phyloP scores from a whole-genome alignment of 2,888 invertebrate genomes.

The Ptilodon capucinus region DNA sequence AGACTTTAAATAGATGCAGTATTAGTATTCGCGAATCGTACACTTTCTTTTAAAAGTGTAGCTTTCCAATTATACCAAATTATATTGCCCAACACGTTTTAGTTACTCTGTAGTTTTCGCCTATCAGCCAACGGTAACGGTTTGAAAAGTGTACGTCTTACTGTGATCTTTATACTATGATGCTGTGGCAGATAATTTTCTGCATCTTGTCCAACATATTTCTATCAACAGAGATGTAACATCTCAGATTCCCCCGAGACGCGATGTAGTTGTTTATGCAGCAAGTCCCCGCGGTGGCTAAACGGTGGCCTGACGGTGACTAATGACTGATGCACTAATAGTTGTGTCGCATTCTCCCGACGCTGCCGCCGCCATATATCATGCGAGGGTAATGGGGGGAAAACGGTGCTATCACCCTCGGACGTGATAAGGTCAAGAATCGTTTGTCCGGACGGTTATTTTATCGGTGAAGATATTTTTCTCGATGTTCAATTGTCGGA shows the following conservation, averaged over 20 bases:
- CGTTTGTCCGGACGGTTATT: constrained; percentile 62
- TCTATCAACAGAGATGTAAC: constrained; percentile 2
- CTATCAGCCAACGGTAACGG: too few relatives aligned
- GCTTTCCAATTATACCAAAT: too few relatives aligned
- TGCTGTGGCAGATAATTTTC: too few relatives aligned
- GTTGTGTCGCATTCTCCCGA: constrained; percentile 71
- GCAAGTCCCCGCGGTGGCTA: constrained; percentile 48
- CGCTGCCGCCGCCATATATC: constrained; percentile 64
- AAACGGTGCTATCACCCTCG: constrained; percentile 70
- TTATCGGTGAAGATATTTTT: constrained; percentile 33
- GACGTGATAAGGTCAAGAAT: constrained; percentile 73
- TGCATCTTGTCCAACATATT: too few relatives aligned
- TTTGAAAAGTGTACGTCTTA: too few relatives aligned
- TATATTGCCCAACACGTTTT: too few relatives aligned
- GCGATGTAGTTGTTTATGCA: constrained; percentile 66
- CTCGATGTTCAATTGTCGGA: constrained; percentile 4
- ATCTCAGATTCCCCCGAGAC: constrained; percentile 29
- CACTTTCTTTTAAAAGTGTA: too few relatives aligned
- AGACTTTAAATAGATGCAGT: too few relatives aligned
- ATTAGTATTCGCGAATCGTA: too few relatives aligned
- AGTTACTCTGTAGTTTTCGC: too few relatives aligned
- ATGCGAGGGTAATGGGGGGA: constrained; percentile 74
- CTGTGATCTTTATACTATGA: too few relatives aligned
- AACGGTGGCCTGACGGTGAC: constrained; percentile 75
- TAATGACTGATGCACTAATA: constrained; percentile 83